These are phyloP conservation scores for Amaurobius ferox DNA, from an alignment of 2,888 invertebrate genomes.

Conservation along the genomic window DNA sequence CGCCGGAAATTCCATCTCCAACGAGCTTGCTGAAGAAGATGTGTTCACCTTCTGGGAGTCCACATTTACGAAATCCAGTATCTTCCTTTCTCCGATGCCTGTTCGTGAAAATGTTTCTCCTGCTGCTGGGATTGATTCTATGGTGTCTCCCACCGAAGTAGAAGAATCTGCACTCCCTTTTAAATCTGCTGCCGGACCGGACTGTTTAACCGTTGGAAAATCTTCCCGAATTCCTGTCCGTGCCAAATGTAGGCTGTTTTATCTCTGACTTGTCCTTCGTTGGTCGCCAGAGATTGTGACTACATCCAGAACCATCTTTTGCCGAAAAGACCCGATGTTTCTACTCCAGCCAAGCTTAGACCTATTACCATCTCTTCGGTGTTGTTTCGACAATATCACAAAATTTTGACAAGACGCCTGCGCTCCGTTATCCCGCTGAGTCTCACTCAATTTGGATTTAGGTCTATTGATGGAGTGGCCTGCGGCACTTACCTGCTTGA, in stretches of 20 bases:
- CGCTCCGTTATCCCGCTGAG: neutral
- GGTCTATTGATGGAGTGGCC: neutral
- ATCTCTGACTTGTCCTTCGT: too few relatives aligned
- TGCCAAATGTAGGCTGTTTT: neutral
- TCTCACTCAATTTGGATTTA: neutral
- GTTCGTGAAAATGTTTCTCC: neutral
- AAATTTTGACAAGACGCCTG: neutral
- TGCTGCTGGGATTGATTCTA: too few relatives aligned
- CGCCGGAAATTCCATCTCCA: too few relatives aligned
- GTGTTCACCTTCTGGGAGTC: conserved; percentile 14
- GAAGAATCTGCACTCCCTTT: too few relatives aligned
- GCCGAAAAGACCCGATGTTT: neutral
- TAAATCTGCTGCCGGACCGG: neutral
- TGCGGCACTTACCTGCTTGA: neutral
- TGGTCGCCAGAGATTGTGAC: too few relatives aligned
- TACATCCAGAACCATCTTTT: neutral
- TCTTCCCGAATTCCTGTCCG: neutral
- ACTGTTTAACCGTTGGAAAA: neutral
- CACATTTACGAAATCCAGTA: neutral
- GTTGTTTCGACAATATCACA: neutral
- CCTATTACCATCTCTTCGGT: too few relatives aligned
- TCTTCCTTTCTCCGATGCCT: neutral
- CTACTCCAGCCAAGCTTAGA: neutral
- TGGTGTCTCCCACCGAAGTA: neutral
- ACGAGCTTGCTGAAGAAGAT: neutral